Evolutionary conservation across 2,888 invertebrate genomes (phyloP).

Genomic region (Epiblema foenella): DNA sequence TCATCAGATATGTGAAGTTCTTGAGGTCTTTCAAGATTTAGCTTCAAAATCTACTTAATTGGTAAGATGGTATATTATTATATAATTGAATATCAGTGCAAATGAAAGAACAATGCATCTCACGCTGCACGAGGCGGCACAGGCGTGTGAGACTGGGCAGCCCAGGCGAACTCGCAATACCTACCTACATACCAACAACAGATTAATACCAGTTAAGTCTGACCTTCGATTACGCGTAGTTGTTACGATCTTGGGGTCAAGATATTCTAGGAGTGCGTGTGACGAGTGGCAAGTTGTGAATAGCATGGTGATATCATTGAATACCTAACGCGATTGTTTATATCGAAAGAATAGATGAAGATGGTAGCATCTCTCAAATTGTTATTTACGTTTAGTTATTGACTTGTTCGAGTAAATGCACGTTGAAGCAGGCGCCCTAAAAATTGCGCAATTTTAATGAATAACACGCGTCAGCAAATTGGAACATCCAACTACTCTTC

Average conservation of each 20-base stretch:
- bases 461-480: neutral
- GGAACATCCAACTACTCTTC: neutral
- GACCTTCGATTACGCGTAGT: neutral
- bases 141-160: slow-evolving; percentile 22
- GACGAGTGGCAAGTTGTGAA: neutral
- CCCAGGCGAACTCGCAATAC: slow-evolving; percentile 5
- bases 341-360: slow-evolving; percentile 18
- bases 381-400: neutral
- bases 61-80: slow-evolving; percentile 3
- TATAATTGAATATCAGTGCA: slow-evolving; percentile 21
- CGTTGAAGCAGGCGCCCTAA: neutral
- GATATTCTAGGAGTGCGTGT: neutral
- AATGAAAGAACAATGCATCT: slow-evolving; percentile 30
- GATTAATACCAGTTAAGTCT: neutral
- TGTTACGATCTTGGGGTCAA: slow-evolving; percentile 1
- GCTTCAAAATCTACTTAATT: neutral
- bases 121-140: slow-evolving; percentile 27
- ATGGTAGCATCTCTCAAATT: slow-evolving; percentile 4
- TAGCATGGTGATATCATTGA: slow-evolving; percentile 28
- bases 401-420: neutral
- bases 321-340: slow-evolving; percentile 28
- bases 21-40: neutral
- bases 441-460: neutral
- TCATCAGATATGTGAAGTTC: neutral
- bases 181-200: neutral